Percentiles rank a stretch among this genome's conserved stretches.
These are phyloP conservation scores for Halcyon malimbica DNA, from an alignment of 2,113 vertebrate genomes.

Conservation along the genomic window DNA sequence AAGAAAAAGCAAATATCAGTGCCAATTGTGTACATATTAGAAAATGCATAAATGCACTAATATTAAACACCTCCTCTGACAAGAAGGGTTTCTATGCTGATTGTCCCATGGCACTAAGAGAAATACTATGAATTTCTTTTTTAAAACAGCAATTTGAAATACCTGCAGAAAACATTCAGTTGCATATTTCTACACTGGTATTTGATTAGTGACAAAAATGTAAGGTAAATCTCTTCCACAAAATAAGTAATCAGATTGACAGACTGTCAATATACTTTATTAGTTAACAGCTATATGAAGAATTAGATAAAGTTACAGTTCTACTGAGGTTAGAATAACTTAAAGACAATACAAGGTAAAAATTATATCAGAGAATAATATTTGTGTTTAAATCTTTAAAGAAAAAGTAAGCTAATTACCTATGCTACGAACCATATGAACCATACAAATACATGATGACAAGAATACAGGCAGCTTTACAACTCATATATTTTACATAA, in stretches of 20 bases:
- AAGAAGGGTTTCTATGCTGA: neutral
- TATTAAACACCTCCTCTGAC: neutral
- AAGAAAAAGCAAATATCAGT: neutral
- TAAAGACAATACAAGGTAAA: neutral
- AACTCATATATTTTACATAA: neutral
- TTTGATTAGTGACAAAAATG: neutral
- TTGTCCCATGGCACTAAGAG: neutral
- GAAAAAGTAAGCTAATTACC: neutral
- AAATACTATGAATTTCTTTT: neutral
- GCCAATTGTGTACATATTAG: neutral
- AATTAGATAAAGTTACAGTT: neutral
- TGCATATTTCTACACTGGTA: neutral
- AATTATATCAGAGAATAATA: neutral
- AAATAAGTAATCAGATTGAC: neutral
- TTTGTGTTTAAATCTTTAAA: neutral
- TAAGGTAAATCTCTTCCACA: neutral
- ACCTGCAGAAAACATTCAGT: neutral
- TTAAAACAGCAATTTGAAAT: neutral
- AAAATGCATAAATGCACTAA: neutral
- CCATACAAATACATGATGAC: rapidly evolving
- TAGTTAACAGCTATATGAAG: neutral
- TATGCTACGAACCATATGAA: neutral
- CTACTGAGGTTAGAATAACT: neutral
- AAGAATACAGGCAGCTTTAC: neutral
- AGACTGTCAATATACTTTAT: neutral